Base-by-base conservation (phyloP, 2,888 invertebrate genomes). In the Myopa testacea region DNA sequence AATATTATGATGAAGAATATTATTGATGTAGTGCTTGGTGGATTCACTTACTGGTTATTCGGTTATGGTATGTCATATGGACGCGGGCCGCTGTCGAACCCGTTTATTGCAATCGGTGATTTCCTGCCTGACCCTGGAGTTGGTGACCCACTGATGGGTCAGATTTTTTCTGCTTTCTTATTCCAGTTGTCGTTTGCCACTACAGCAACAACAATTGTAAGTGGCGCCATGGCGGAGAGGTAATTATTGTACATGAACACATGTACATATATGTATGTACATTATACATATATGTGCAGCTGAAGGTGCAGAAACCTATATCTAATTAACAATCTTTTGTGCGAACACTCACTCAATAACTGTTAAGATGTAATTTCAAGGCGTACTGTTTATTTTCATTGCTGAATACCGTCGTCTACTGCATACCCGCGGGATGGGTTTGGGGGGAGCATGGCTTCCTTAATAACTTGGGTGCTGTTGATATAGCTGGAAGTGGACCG, bases 1-100 rank as follows among this genome's bases (percentile, higher is more conserved):
- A 98, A 98, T 87, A 97, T 98, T 78, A 98, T 98, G 98, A 96
- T 98, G 95, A 98, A 98, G 89, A 98, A 98, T 85, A 93, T 97
- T 0, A 95, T 96, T 0, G 98, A 98, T 84, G 96, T 98, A 73
- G 95, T 96, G 0, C 91, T 98, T 34, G 98, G 98, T 4, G 98
- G 94, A 7, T 89, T 89, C 62, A 96, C 97, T 0, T 98, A 98
- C 89, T 98, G 98, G 98, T 92, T 96, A 55, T 96, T 98, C 86
- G 98, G 98, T 0, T 98, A 95, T 88, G 97, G 96, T 0, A 91
- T 98, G 89, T 96, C 96, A 5, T 98, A 96, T 85, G 98, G 97
- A 0, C 91, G 93, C 34, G 93, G 93, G 0, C 88, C 92, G 0
- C 91, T 93, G 34, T 93, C 93, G 4, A 97, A 95, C 89, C 91